Conservation (phyloP, 2,888 invertebrate genomes). For the Diarsia brunnea region DNA sequence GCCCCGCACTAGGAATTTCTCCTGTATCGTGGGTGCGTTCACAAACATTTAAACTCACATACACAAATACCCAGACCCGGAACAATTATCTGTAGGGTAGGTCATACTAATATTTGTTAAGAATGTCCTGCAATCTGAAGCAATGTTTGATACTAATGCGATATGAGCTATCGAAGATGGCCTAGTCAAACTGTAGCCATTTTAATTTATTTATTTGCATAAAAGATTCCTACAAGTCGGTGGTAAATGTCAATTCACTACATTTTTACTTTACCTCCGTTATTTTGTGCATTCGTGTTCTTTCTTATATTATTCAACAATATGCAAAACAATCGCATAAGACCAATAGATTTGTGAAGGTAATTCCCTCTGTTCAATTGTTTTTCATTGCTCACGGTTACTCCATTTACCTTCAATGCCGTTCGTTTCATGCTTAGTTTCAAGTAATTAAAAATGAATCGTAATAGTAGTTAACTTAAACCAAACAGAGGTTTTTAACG, state of each 20-base stretch:
- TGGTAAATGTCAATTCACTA: background rate
- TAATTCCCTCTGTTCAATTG: conserved; percentile 47
- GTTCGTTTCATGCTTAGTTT: conserved; percentile 25
- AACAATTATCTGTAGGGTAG: no score
- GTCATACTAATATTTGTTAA: no score
- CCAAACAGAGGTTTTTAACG: background rate
- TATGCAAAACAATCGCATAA: conserved; percentile 16
- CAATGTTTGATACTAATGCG: no score
- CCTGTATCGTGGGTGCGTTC: no score
- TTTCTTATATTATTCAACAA: conserved; percentile 7
- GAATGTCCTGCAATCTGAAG: no score
- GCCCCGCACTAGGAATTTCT: no score
- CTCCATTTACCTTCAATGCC: conserved; percentile 33
- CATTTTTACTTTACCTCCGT: no score
- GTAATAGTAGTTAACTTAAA: background rate
- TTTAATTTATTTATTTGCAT: background rate
- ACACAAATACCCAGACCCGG: no score
- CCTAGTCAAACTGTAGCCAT: no score
- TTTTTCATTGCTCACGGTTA: conserved; percentile 49
- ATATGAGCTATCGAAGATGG: no score
- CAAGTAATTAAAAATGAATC: conserved; percentile 17
- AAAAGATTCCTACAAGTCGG: background rate
- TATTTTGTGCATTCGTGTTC: conserved; percentile 6
- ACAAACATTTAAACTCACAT: no score
- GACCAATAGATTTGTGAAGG: conserved; percentile 36